phyloP scores from a whole-genome alignment of 2,797 vertebrate genomes.

The Ctenosaura bakeri region DNA sequence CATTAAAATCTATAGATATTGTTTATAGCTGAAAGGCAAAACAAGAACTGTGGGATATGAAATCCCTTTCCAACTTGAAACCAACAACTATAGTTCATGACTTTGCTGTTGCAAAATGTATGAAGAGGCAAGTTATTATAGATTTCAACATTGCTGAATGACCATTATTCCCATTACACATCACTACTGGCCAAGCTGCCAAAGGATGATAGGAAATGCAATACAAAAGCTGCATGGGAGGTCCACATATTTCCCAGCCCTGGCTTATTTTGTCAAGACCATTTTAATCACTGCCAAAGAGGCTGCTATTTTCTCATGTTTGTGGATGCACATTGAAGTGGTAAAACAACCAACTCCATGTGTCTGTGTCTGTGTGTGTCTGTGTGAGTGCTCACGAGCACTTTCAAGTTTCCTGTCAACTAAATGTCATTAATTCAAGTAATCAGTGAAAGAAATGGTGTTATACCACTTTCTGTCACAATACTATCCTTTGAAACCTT shows the following conservation, averaged over 20 bases:
- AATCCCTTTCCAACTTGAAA: not conserved
- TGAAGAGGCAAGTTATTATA: not conserved
- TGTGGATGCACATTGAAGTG: not conserved
- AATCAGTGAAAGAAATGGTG: not conserved
- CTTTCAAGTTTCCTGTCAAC: too few relatives aligned
- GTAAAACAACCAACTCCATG: too few relatives aligned
- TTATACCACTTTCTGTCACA: too few relatives aligned
- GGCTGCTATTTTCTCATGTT: not conserved
- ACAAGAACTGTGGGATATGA: not conserved
- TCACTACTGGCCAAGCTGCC: not conserved
- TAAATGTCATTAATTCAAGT: not conserved
- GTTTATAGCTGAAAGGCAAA: slow-evolving; percentile 21
- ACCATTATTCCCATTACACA: not conserved
- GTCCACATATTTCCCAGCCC: too few relatives aligned
- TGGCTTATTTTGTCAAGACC: not conserved
- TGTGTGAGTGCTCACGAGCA: too few relatives aligned
- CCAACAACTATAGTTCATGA: not conserved
- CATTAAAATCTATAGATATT: slow-evolving; percentile 29
- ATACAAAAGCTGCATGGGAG: too few relatives aligned
- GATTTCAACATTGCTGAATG: not conserved
- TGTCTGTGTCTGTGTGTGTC: too few relatives aligned
- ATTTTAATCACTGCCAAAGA: not conserved
- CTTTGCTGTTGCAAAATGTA: not conserved
- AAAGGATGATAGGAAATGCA: too few relatives aligned
- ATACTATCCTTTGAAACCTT: not conserved